phyloP scores from a whole-genome alignment of 2,113 vertebrate genomes.

The Megaptera novaeangliae region DNA sequence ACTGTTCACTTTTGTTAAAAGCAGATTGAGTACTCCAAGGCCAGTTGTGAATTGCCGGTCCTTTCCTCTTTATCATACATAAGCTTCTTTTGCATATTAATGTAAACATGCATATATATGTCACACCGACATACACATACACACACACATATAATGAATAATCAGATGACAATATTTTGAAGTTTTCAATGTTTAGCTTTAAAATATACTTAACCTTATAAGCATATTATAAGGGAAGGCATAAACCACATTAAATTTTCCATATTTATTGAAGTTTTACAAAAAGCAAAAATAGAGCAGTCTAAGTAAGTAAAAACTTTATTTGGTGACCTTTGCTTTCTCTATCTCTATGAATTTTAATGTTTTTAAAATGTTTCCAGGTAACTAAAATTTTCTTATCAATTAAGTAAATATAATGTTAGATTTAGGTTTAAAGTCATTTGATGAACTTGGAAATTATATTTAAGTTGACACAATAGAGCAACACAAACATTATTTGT shows the following conservation, averaged over 20 bases:
- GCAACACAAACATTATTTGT: not conserved
- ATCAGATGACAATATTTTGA: not conserved
- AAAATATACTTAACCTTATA: not conserved
- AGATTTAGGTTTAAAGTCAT: not conserved
- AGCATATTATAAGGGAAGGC: not conserved
- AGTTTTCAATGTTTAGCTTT: not conserved
- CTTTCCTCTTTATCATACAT: not conserved
- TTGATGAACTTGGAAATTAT: not conserved
- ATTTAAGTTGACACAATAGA: not conserved
- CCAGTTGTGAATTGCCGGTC: not conserved
- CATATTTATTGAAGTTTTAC: not conserved
- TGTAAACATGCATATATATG: not conserved
- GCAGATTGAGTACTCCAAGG: not conserved
- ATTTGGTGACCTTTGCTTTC: not conserved
- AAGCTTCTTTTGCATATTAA: not conserved
- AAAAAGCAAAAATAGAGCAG: not conserved
- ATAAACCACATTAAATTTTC: not conserved
- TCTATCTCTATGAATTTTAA: not conserved
- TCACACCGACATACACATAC: not conserved
- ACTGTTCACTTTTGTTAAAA: not conserved
- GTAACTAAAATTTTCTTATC: not conserved
- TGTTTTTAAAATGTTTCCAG: not conserved
- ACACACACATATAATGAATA: not conserved
- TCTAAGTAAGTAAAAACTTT: not conserved
- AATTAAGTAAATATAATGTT: not conserved